Percentiles rank a stretch among this genome's conserved stretches.
Conservation (phyloP, 2,888 invertebrate species). For the Gymnoscelis rufifasciata region DNA sequence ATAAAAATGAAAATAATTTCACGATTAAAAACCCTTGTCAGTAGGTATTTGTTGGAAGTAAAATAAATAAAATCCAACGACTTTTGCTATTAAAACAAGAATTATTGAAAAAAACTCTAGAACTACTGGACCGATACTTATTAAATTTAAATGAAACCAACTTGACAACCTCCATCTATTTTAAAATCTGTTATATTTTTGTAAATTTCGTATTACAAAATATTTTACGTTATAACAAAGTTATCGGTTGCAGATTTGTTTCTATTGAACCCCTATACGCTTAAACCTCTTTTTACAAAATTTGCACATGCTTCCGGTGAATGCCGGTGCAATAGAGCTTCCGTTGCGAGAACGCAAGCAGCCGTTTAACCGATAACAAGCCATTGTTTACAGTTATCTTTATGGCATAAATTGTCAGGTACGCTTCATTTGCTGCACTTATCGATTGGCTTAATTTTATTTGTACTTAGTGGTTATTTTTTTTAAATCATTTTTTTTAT, state of each 20-base stretch:
- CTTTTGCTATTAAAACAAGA: too few relatives aligned
- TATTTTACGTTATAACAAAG: too few relatives aligned
- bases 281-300: conserved; percentile 21
- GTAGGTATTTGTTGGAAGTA: too few relatives aligned
- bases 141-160: too few relatives aligned
- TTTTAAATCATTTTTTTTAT: conserved; percentile 3
- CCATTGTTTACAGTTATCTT: conserved; percentile 30
- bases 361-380: conserved; percentile 25
- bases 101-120: too few relatives aligned
- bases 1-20: too few relatives aligned
- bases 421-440: conserved; percentile 28
- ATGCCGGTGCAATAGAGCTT: conserved; percentile 27
- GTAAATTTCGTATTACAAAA: too few relatives aligned
- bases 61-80: too few relatives aligned
- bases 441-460: conserved; percentile 5
- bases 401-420: conserved; percentile 26
- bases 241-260: background rate
- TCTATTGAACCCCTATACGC: conserved; percentile 9
- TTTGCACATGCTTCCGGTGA: conserved; percentile 29
- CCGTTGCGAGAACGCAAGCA: conserved; percentile 28
- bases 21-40: too few relatives aligned
- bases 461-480: background rate
- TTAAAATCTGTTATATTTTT: too few relatives aligned
- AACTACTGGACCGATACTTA: too few relatives aligned
- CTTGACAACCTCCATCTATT: too few relatives aligned